Percentiles rank a stretch among this genome's conserved stretches.
These are phyloP conservation scores for Tokudaia tokunoshimensis DNA, from an alignment of 2,797 vertebrate genomes.

Conservation along the genomic window DNA sequence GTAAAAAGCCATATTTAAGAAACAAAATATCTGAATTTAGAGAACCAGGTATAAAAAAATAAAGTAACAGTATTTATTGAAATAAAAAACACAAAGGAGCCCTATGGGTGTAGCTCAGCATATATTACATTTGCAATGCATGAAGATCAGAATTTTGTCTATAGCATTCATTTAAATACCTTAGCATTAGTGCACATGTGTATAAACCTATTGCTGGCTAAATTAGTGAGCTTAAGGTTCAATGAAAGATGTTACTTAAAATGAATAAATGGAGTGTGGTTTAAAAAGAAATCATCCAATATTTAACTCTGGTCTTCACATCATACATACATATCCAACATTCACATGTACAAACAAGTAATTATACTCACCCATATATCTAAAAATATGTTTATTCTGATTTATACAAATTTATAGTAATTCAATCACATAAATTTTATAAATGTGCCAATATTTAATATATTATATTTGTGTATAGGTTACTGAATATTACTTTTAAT, in stretches of 20 bases:
- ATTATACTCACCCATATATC: background rate
- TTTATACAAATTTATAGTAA: background rate
- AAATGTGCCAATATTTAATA: background rate
- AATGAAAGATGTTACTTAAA: background rate
- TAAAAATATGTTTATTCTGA: background rate
- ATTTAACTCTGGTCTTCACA: background rate
- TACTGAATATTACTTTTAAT: background rate
- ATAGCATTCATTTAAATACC: background rate
- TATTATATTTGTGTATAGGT: background rate
- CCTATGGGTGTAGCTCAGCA: background rate
- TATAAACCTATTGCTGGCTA: background rate
- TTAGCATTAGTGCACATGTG: background rate
- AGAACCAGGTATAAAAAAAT: background rate
- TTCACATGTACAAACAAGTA: background rate
- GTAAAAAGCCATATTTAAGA: background rate
- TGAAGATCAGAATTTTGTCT: background rate
- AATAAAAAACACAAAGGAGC: background rate
- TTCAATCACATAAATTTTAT: background rate
- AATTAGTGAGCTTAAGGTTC: background rate
- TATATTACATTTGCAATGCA: background rate
- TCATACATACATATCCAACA: background rate
- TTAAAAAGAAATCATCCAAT: background rate
- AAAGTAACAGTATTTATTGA: background rate
- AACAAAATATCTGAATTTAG: background rate
- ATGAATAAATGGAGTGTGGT: background rate